Base-by-base conservation (phyloP, 2,113 vertebrate genomes). In the Leptosomus discolor region DNA sequence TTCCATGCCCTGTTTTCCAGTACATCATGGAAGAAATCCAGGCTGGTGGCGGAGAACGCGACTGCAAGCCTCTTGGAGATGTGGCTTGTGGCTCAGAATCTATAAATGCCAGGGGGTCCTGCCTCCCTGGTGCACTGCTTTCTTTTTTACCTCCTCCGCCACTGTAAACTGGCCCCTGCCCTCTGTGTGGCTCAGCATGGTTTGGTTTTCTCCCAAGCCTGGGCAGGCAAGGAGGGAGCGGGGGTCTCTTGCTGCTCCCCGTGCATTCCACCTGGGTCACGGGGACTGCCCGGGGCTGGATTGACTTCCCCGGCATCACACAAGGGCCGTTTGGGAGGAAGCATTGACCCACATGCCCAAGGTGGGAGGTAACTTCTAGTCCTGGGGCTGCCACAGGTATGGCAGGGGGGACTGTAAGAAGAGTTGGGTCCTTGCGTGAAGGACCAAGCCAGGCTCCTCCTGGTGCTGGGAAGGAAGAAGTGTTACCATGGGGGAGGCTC, bases 261-360 rank as follows among this genome's bases (percentile, higher is more conserved):
- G 29, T 29, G 41, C n/a, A 36, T 61, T 43, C 41, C 29, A 24
- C 7, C 18, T 46, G 48, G 36, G 22, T 27, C 30, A 39, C 13
- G 34, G 53, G 32, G 29, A n/a, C n/a, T 54, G 48, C 39, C 18
- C 4, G 1, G 32, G 54, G 3, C 50, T 36, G 60, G 27, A 18
- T 23, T 2, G 3, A 15, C 30, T 69, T 69, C 48, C 48, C 30
- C 5, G 4, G 60, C 16, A 58, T 26, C 45, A 22, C 3, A 1
- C n/a, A 30, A 45, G 30, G 17, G 32, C 20, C 3, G 0, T n/a
- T 27, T 36, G 30, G 69, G 56, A 67, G 41, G n/a, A 37, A 86
- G 36, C n/a, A 27, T 18, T 46, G 18, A 46, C 27, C 53, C n/a
- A 22, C 9, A 8, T 1, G 2, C 34, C 34, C 1, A 1, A 43